Evolutionary conservation across 2,113 vertebrate genomes (phyloP), one percentile per base, ranked within the genome.

Genomic region (Epinephelus moara): DNA sequence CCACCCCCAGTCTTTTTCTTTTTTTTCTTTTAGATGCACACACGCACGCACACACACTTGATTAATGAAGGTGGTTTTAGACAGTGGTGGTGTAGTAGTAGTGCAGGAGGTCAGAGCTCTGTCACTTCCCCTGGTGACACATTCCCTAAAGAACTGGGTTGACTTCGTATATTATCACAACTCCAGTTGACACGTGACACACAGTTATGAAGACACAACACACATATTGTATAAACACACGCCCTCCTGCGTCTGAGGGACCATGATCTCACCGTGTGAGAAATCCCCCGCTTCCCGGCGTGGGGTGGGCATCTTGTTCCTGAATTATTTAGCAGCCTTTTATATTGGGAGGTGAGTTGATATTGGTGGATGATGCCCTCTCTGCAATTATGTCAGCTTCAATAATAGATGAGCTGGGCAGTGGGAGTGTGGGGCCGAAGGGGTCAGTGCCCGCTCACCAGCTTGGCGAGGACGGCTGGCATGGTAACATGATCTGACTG

Each of bases 291-390:
- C 74, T 63, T 81, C 75, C 67, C 53, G 23, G 23, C 6, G 49
- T 60, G 33, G 70, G 66, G 70, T 90, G 85, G 86, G 61, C 90
- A 87, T 69, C 68, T 66, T 68, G 13, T 63, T 62, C 15, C 64
- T 93, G 79, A 94, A 93, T 93, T 80, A 94, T 94, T 93, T 37
- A 93, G 80, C 63, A 67, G n/a, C 73, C 66, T 88, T 88, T 91
- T 89, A 87, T 88, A 85, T 86, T 17, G 19, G 33, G 83, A 82
- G 70, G 60, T 85, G 42, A 45, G 42, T 79, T 85, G 87, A 92
- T 89, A 85, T 86, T 90, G 85, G 79, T 78, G 72, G 62, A 85
- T 75, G 72, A 84, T 82, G 80, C 78, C 71, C 85, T 78, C 76
- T 56, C 37, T 33, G 75, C 88, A 88, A 87, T 93, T 89, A 87